Base-by-base conservation (phyloP, 2,888 invertebrate genomes). In the Julus scandinavius region DNA sequence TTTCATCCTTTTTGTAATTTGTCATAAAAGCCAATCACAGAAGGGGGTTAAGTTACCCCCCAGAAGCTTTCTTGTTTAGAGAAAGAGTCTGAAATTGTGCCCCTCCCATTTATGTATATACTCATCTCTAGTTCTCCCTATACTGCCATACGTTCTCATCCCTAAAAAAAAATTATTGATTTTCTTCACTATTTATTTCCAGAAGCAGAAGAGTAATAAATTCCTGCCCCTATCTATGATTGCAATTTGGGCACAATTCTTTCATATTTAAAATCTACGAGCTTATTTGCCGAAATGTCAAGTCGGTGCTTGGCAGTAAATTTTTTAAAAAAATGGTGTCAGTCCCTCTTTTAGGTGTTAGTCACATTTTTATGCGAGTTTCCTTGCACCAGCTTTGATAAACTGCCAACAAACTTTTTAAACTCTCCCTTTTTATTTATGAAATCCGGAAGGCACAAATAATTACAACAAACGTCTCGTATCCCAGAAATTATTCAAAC, bases 1-100 rank as follows among this genome's bases (percentile, higher is more conserved):
- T 85, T 85, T 85, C 50, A 85, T 85, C 85, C 45, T 85, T 85
- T 85, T 85, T 85, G 85, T 85, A 85, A 85, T 85, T 85, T 85
- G 85, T 85, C 85, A 85, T 85, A 85, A 85, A 85, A 85, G 85
- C 85, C 45, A 85, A 85, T 80, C 45, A 50, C 85, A 85, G 85
- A 85, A 85, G 85, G 85, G 85, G 85, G 85, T 85, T 85, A 85
- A 85, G 85, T 49, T 85, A 85, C 85, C 85, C 85, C 85, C 85
- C 50, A 85, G 45, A 49, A 45, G 50, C 85, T 45, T 85, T 85
- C 80, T 85, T 85, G 50, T 50, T 85, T 85, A 49, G 85, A 85
- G 49, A 85, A 85, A 45, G 49, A 85, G 11, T n/a, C 50, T 50
- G 50, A 72, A 13, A 50, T 85, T 38, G 38, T 45, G 85, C 85